phyloP scores from a whole-genome alignment of 2,888 invertebrate species.

The Nomada ferruginata region DNA sequence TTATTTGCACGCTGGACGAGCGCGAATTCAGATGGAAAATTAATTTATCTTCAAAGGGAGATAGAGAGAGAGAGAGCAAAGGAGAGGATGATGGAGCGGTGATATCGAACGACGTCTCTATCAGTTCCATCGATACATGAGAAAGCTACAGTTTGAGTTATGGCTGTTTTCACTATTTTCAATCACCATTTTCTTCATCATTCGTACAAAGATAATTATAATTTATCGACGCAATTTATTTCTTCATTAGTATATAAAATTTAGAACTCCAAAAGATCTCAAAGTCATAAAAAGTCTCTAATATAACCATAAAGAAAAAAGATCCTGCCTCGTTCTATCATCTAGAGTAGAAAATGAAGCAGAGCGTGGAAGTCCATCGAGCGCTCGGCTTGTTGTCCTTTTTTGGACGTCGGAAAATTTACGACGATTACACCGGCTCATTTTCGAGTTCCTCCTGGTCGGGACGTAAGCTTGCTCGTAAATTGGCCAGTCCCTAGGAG shows the following conservation, averaged over 20 bases:
- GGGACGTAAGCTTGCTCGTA: slow-evolving; percentile 61
- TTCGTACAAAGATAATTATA: no score
- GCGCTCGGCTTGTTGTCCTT: background rate
- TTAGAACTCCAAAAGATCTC: no score
- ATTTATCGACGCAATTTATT: background rate
- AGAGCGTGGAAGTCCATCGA: background rate
- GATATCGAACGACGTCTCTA: background rate
- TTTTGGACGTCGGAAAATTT: slow-evolving; percentile 40
- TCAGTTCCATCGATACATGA: background rate
- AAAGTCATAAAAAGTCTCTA: background rate
- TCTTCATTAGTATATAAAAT: background rate
- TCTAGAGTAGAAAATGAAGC: background rate
- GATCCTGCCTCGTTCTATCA: background rate
- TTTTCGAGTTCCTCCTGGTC: slow-evolving; percentile 59
- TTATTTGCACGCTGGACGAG: slow-evolving; percentile 37
- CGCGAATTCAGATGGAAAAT: slow-evolving; percentile 36
- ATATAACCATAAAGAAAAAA: background rate
- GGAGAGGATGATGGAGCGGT: no score
- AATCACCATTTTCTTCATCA: no score
- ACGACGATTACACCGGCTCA: slow-evolving; percentile 61
- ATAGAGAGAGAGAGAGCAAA: background rate
- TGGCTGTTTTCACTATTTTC: no score
- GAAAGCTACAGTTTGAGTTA: no score
- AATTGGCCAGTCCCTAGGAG: slow-evolving; percentile 62
- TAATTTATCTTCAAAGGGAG: slow-evolving; percentile 31